These are phyloP conservation scores for Acanthosepion lycidas DNA, from an alignment of 2,888 invertebrate species.

Conservation along the genomic window DNA sequence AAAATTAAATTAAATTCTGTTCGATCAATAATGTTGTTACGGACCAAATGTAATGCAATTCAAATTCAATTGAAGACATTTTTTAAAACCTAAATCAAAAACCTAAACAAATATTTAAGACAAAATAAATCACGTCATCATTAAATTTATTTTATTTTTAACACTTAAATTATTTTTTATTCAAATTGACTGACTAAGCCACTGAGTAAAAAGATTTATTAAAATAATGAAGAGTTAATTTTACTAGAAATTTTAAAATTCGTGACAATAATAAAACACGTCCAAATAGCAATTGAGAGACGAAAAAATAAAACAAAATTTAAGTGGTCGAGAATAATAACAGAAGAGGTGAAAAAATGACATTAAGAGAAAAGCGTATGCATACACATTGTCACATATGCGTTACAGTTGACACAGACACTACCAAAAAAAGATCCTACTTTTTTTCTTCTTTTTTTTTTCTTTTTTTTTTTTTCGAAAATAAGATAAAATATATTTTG, in stretches of 20 bases:
- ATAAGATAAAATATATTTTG: background rate
- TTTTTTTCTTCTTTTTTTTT: background rate
- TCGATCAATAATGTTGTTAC: no score
- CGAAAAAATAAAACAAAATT: background rate
- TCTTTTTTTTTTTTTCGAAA: background rate
- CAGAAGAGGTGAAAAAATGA: background rate
- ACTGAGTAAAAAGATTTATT: no score
- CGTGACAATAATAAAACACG: background rate
- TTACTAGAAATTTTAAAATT: background rate
- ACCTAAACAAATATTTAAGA: no score
- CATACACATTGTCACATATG: background rate
- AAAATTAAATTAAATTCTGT: no score
- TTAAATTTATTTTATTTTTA: no score
- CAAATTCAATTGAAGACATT: no score
- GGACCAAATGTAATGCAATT: no score
- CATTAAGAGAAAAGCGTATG: no score
- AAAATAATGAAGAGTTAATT: background rate
- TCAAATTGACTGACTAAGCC: no score
- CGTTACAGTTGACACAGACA: background rate
- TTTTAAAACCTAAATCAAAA: no score
- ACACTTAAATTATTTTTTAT: no score
- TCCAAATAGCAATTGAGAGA: background rate
- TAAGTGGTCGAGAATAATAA: background rate
- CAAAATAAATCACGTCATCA: no score
- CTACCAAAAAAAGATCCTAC: background rate